A percentile compares a stretch with the other conserved stretches of the same genome.
These are phyloP conservation scores for Drosophila nannoptera DNA, from an alignment of 1,140 invertebrate genomes.

Conservation along the genomic window DNA sequence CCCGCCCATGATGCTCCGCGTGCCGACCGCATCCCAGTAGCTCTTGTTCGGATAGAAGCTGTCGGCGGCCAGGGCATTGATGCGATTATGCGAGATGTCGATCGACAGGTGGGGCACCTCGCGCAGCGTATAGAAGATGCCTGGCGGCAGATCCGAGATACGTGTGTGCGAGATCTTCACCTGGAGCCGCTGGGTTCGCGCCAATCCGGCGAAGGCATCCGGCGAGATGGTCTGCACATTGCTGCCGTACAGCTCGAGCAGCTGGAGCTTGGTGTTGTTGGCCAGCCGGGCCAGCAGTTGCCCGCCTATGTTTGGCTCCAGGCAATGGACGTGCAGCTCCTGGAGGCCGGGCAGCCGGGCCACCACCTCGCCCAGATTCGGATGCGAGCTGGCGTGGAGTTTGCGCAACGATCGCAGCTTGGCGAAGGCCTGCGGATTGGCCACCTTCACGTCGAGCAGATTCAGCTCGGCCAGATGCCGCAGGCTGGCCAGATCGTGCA, in stretches of 20 bases:
- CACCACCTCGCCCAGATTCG: constrained; percentile 75
- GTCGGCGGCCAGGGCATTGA: constrained; percentile 88
- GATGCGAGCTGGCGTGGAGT: constrained; percentile 66
- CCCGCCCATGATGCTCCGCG: constrained; percentile 85
- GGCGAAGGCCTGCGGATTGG: constrained; percentile 68
- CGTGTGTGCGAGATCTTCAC: constrained; percentile 87
- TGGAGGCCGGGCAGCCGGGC: constrained; percentile 80
- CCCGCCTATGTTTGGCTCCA: constrained; percentile 84
- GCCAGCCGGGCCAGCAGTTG: constrained; percentile 85
- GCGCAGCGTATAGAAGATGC: constrained; percentile 87
- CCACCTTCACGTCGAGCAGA: constrained; percentile 73
- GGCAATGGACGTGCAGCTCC: constrained; percentile 85
- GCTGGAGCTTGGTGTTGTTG: constrained; percentile 86
- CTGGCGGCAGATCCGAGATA: constrained; percentile 86
- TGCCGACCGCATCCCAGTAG: constrained; percentile 90
- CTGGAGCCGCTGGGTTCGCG: constrained; percentile 84
- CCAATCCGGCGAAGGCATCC: constrained; percentile 85
- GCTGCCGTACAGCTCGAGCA: constrained; percentile 88
- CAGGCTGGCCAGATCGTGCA: constrained; percentile 68
- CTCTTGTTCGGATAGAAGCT: constrained; percentile 90
- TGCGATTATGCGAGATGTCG: constrained; percentile 89
- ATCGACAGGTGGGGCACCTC: constrained; percentile 89
- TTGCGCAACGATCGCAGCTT: constrained; percentile 80
- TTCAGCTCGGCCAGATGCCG: constrained; percentile 72
- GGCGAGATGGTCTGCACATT: constrained; percentile 85